These are phyloP conservation scores for Heterocephalus glaber DNA, from an alignment of 2,113 vertebrate species.

Conservation along the genomic window DNA sequence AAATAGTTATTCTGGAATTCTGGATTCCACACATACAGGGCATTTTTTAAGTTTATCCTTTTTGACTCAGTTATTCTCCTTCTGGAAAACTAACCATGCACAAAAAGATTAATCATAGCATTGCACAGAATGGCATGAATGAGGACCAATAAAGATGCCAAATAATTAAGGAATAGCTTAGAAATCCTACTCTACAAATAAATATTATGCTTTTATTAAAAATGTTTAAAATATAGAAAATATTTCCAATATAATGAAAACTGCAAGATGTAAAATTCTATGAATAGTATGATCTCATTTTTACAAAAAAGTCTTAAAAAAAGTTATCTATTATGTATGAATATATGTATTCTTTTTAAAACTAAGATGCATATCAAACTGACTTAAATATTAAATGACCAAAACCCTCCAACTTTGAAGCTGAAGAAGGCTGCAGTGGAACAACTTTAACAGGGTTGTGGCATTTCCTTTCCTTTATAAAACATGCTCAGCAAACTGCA, in stretches of 20 bases:
- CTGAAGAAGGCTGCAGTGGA: no score
- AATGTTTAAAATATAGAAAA: neutral
- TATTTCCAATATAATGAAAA: neutral
- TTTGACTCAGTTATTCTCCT: neutral
- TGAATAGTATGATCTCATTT: neutral
- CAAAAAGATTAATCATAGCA: neutral
- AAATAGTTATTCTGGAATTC: neutral
- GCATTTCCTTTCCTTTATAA: no score
- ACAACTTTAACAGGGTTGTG: no score
- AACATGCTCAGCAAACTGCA: no score
- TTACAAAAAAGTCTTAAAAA: constrained; percentile 2
- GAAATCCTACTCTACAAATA: neutral
- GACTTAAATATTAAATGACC: no score
- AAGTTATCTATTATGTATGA: neutral
- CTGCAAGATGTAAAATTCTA: neutral
- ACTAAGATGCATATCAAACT: neutral
- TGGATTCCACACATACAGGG: neutral
- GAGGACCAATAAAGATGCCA: neutral
- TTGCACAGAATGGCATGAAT: neutral
- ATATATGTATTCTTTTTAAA: neutral
- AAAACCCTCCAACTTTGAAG: no score
- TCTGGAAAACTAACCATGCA: neutral
- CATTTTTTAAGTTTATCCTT: neutral
- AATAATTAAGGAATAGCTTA: neutral
- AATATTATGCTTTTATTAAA: neutral